phyloP scores from a whole-genome alignment of 2,888 invertebrate species.

The Elmis aenea region DNA sequence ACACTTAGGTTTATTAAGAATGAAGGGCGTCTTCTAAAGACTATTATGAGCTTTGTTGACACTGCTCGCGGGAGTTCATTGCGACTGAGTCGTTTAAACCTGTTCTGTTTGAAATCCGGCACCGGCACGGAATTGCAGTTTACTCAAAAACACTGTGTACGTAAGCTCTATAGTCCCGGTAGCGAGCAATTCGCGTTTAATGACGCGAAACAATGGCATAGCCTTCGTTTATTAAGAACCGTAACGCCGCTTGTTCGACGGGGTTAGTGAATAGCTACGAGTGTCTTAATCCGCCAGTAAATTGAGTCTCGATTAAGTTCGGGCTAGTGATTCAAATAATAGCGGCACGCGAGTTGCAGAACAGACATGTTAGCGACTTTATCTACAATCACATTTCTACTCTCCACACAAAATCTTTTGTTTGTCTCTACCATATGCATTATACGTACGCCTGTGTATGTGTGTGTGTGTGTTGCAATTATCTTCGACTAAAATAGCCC shows the following conservation, averaged over 20 bases:
- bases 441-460: no score
- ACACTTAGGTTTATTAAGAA: slow-evolving; percentile 16
- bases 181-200: slow-evolving; percentile 45
- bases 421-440: no score
- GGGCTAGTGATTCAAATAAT: slow-evolving; percentile 40
- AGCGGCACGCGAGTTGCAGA: slow-evolving; percentile 24
- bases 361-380: slow-evolving; percentile 10
- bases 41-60: slow-evolving; percentile 18
- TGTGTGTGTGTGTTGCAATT: no score
- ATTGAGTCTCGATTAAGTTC: slow-evolving; percentile 47
- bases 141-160: slow-evolving; percentile 44
- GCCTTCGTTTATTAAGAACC: slow-evolving; percentile 51
- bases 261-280: slow-evolving; percentile 47
- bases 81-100: slow-evolving; percentile 22
- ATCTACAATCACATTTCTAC: no score
- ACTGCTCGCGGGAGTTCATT: slow-evolving; percentile 17
- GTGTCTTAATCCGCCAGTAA: slow-evolving; percentile 49
- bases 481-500: no score
- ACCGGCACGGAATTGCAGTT: slow-evolving; percentile 41
- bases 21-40: slow-evolving; percentile 14
- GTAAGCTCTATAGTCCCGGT: slow-evolving; percentile 41
- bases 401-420: no score
- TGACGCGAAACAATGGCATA: slow-evolving; percentile 49
- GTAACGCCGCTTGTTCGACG: slow-evolving; percentile 48
- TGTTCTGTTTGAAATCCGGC: slow-evolving; percentile 37